Evolutionary conservation across 2,113 vertebrate genomes (phyloP), one percentile per base, ranked within the genome.

Genomic region (Eonycteris spelaea): DNA sequence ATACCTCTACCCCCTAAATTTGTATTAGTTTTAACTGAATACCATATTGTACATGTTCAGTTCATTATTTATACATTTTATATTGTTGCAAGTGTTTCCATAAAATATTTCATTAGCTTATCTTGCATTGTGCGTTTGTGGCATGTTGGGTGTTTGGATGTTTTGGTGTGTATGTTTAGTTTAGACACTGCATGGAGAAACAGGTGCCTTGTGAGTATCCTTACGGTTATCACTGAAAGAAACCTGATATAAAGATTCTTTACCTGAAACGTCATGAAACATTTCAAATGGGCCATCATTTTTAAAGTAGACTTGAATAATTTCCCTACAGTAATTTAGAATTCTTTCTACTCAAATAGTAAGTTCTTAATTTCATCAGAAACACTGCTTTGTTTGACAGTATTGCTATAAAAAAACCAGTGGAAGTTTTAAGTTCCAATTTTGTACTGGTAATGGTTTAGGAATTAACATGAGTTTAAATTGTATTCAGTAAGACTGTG

Each of bases 131-230:
- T 92, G 67, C 98, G 94, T 89, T 53, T 98, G 94, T 97, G 96
- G 97, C 97, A 97, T 96, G 97, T 96, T 96, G 93, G 79, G 97
- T 96, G 93, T 97, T 97, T 91, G 96, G 67, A 77, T 96, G 88
- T 98, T 96, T 92, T 86, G 68, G 86, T 97, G 85, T 97, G 77
- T 96, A 74, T 97, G 95, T 96, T 82, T 94, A 86, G 96, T 97
- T 95, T 95, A 98, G 92, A 97, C 35, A 67, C 97, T 98, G 98
- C 98, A 98, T 98, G 98, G 92, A 90, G 95, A 96, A 95, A 92
- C 22, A 94, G 86, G 79, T 93, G 22, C 83, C 53, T 95, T 95
- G n/a, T 95, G 87, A 63, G 35, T 95, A 70, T 95, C 55, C 45
- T 82, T 82, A 90, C 78, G 14, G 22, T 88, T 95, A 43, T 86